Evolutionary conservation across 1,140 invertebrate species (phyloP).

Genomic region (Bombus pascuorum): DNA sequence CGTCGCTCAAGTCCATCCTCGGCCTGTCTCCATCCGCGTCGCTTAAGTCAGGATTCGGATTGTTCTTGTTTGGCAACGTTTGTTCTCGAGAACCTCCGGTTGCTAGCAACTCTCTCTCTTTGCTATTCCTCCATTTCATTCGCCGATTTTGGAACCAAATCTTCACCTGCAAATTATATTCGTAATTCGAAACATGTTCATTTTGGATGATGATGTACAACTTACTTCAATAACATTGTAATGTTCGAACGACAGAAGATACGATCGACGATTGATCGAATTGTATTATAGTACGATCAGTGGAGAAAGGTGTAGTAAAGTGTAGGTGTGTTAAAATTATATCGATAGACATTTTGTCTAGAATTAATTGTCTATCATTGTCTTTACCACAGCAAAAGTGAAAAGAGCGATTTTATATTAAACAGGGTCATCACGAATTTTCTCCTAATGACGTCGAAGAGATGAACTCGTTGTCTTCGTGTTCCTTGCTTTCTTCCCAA

Average conservation of each 20-base stretch:
- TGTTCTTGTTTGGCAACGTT: conserved; percentile 97
- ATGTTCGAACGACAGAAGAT: background rate
- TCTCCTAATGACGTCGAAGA: background rate
- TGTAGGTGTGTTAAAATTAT: background rate
- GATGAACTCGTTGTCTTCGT: background rate
- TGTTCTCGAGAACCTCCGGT: conserved; percentile 96
- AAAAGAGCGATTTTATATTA: background rate
- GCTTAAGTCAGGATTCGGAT: conserved; percentile 97
- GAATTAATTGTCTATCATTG: background rate
- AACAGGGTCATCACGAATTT: background rate
- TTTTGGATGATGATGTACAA: background rate
- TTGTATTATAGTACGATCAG: background rate
- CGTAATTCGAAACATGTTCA: background rate
- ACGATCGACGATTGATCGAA: background rate
- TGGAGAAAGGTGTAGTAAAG: background rate
- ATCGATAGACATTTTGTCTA: background rate
- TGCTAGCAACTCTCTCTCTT: conserved; percentile 96
- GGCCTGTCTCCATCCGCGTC: conserved; percentile 92
- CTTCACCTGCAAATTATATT: conserved; percentile 89
- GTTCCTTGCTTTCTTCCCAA: background rate
- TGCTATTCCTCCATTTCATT: conserved; percentile 99
- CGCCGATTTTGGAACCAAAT: conserved; percentile 98
- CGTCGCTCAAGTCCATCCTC: conserved; percentile 84
- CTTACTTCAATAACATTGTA: background rate
- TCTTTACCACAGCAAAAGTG: background rate